These are phyloP conservation scores for Bugulina stolonifera DNA, from an alignment of 2,888 invertebrate species.

Conservation along the genomic window DNA sequence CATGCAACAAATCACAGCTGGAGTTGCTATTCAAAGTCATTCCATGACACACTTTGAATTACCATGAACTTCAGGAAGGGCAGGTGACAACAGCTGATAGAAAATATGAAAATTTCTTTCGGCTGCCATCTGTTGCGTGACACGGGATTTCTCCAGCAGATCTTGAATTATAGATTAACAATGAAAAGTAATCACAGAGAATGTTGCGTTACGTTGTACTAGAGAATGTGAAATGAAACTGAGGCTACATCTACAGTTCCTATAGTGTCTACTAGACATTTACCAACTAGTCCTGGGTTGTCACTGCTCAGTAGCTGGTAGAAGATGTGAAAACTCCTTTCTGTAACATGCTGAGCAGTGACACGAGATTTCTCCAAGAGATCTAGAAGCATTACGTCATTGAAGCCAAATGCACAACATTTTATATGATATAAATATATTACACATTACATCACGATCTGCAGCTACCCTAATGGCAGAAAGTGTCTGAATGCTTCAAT, in stretches of 20 bases:
- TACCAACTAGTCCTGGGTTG: not conserved
- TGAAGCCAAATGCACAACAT: too few species aligned
- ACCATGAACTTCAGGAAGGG: conserved; percentile 23
- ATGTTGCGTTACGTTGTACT: not conserved
- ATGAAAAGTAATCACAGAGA: not conserved
- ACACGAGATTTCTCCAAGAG: conserved; percentile 99
- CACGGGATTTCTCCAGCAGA: conserved; percentile 23
- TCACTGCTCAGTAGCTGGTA: conserved; percentile 70
- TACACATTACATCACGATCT: too few species aligned
- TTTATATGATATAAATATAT: too few species aligned
- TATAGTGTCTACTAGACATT: not conserved
- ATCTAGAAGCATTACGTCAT: conserved; percentile 65
- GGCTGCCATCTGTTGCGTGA: conserved; percentile 25
- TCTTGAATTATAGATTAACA: conserved; percentile 21
- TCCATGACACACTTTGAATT: too few species aligned
- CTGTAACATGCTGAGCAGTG: conserved; percentile 92
- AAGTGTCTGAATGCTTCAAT: too few species aligned
- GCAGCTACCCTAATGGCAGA: too few species aligned
- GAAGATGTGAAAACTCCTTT: conserved; percentile 99
- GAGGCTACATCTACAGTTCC: too few species aligned
- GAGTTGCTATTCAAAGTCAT: too few species aligned
- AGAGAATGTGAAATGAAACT: too few species aligned
- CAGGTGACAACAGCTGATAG: conserved; percentile 23
- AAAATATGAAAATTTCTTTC: conserved; percentile 26
- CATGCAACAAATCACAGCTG: not conserved